phyloP scores from a whole-genome alignment of 2,113 vertebrate species.

The Forbesichthys agassizii region DNA sequence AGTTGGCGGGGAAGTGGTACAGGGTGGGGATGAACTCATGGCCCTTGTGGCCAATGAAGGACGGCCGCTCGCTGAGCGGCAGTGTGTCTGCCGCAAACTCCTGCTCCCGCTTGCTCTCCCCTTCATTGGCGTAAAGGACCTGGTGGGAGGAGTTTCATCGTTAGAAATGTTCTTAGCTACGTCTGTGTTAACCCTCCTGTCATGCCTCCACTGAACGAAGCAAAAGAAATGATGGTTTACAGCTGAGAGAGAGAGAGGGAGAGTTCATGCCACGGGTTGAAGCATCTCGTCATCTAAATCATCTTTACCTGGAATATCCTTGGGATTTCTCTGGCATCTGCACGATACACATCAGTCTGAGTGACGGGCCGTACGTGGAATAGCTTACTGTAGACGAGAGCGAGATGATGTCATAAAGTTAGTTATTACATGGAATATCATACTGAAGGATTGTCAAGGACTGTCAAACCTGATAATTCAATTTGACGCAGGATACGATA shows the following conservation, averaged over 20 bases:
- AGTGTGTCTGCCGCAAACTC: slow-evolving; percentile 81
- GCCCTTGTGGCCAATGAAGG: slow-evolving; percentile 92
- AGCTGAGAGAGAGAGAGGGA: neutral
- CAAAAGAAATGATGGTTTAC: neutral
- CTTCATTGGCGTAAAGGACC: slow-evolving; percentile 97
- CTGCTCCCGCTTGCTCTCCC: slow-evolving; percentile 91
- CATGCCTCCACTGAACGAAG: too few species aligned
- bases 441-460: neutral
- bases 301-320: slow-evolving; percentile 92
- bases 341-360: slow-evolving; percentile 97
- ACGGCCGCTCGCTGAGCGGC: slow-evolving; percentile 81
- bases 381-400: slow-evolving; percentile 81
- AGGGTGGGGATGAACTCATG: slow-evolving; percentile 95
- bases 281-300: neutral
- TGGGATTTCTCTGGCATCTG: slow-evolving; percentile 93
- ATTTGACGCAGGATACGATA: too few species aligned
- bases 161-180: too few species aligned
- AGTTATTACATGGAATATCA: neutral
- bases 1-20: slow-evolving; percentile 96
- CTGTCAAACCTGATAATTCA: neutral
- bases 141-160: slow-evolving; percentile 42
- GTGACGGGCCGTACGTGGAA: slow-evolving; percentile 96
- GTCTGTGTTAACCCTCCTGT: too few species aligned
- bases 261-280: neutral
- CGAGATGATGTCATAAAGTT: neutral